Conservation (phyloP, 1,140 invertebrate genomes). For the Drosophila tristis region DNA sequence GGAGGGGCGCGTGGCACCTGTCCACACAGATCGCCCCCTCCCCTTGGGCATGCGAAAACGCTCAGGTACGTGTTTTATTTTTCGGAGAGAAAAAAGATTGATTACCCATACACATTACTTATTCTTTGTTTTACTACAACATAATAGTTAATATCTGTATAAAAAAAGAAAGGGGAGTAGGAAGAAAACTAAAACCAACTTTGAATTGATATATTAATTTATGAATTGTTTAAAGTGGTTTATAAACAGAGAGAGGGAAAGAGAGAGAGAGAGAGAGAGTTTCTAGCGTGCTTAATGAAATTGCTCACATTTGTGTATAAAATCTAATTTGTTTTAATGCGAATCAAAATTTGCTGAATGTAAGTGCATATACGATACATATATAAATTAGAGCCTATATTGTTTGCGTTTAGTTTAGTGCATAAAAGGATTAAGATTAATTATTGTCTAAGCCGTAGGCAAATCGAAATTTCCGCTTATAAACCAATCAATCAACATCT, state of each 20-base stretch:
- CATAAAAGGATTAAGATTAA: constrained; percentile 57
- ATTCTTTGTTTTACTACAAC: constrained; percentile 80
- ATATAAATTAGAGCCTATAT: constrained; percentile 55
- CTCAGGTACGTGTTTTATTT: constrained; percentile 84
- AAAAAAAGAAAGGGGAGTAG: constrained; percentile 32
- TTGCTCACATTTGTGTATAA: constrained; percentile 67
- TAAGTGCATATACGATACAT: constrained; percentile 66
- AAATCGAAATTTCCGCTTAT: constrained; percentile 69
- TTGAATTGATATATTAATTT: constrained; percentile 59
- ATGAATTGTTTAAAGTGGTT: constrained; percentile 62
- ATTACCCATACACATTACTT: constrained; percentile 84
- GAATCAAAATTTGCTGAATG: constrained; percentile 82
- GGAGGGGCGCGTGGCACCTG: neutral
- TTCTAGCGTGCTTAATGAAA: constrained; percentile 64
- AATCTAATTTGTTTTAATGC: constrained; percentile 67
- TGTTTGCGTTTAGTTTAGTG: constrained; percentile 55
- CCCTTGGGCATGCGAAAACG: constrained; percentile 65
- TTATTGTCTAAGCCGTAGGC: constrained; percentile 50
- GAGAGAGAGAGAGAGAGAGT: constrained; percentile 15
- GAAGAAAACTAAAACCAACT: constrained; percentile 44
- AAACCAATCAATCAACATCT: constrained; percentile 50
- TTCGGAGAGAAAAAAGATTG: constrained; percentile 87
- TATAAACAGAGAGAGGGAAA: constrained; percentile 2
- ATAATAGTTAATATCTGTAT: constrained; percentile 77
- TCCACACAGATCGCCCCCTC: neutral